Evolutionary conservation across 2,888 invertebrate genomes (phyloP).

Genomic region (Platycnemis pennipes): DNA sequence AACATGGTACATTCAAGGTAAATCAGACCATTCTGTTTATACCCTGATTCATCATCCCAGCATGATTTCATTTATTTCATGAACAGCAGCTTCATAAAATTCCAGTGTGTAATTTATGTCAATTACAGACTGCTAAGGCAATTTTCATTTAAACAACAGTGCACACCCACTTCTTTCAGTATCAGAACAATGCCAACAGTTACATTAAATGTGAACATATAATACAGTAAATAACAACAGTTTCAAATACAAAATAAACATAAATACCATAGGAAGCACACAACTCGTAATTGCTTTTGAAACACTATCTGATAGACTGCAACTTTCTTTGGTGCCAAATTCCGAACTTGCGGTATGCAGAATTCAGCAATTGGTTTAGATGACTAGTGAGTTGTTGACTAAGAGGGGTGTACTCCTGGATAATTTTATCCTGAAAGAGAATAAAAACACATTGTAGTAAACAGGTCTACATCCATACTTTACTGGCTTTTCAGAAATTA

Average conservation of each 20-base stretch:
- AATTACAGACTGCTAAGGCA: conserved; percentile 51
- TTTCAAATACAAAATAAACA: conserved; percentile 57
- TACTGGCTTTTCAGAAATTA: too few species aligned
- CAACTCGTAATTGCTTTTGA: conserved; percentile 26
- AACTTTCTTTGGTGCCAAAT: conserved; percentile 88
- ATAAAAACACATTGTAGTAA: too few species aligned
- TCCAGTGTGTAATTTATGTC: conserved; percentile 7
- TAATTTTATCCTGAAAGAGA: conserved; percentile 86
- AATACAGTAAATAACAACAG: conserved; percentile 45
- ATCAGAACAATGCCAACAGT: conserved; percentile 21
- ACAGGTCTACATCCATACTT: too few species aligned
- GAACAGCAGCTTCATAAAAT: conserved; percentile 13
- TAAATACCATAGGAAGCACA: conserved; percentile 64
- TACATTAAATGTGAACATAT: conserved; percentile 48
- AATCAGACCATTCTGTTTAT: conserved; percentile 9
- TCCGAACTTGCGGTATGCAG: conserved; percentile 92
- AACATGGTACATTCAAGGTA: neutral
- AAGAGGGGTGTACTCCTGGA: conserved; percentile 89
- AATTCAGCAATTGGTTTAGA: conserved; percentile 91
- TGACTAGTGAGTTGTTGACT: conserved; percentile 91
- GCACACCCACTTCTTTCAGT: conserved; percentile 43
- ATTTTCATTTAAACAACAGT: conserved; percentile 44
- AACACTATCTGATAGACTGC: conserved; percentile 70
- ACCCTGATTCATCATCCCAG: conserved; percentile 37
- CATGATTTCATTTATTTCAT: conserved; percentile 3